Evolutionary conservation across 2,113 vertebrate species (phyloP), one percentile per base, ranked within the genome.

Genomic region (Lepisosteus osseus): DNA sequence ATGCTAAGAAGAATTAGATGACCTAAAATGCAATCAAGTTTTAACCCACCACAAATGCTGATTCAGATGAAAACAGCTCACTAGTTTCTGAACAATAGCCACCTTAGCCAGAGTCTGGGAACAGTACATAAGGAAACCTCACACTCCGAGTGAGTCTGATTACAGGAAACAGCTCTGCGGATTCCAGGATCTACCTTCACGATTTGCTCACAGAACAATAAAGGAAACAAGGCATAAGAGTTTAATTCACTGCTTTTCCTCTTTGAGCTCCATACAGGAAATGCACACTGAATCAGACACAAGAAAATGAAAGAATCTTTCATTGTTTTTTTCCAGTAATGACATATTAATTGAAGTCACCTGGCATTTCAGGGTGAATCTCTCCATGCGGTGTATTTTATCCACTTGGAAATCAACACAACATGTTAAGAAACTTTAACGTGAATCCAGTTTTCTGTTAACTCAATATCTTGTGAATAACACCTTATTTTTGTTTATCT

Each of bases 201-300:
- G 12, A 59, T 59, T 59, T 13, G 14, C 14, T 2, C 57, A 59
- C 9, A 13, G 14, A 59, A 59, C 57, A 59, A 59, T 59, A 59
- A n/a, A 59, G 57, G 57, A 59, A 59, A 59, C 12, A 59, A 8
- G 14, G 5, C n/a, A 15, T n/a, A 6, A 59, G 12, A 3, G 57
- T 14, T 59, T 13, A 59, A 59, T 14, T 59, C 57, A 59, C 5
- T 14, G 57, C 57, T 15, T 59, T 59, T 59, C 56, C 57, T 59
- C 57, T 59, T 13, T 59, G 3, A 59, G 57, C 57, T 59, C 14
- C 57, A 59, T 59, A 59, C 57, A 59, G 57, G 57, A 59, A 59
- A 59, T 59, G n/a, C 12, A 59, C 9, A n/a, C n/a, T 59, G 9
- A 51, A 51, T 5, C 47, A 13, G n/a, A 59, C 11, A 59, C 57